Evolutionary conservation across 2,888 invertebrate genomes (phyloP).

Genomic region (Auanema freiburgensis): DNA sequence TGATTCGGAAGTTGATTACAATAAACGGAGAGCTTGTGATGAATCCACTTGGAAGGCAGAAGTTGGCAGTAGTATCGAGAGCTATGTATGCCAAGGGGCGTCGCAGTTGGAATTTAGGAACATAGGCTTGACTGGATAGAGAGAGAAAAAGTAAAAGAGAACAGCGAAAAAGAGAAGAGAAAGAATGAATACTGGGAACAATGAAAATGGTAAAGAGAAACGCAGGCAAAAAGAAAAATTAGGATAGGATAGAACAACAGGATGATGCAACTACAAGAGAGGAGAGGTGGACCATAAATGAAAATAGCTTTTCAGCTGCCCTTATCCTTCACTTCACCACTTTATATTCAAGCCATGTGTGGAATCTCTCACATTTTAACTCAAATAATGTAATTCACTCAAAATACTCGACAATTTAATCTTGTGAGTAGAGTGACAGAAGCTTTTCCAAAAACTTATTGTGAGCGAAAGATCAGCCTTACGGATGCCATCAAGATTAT

Average conservation of each 20-base stretch:
- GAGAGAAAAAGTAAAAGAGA: conserved; percentile 15
- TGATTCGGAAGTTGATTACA: conserved; percentile 1
- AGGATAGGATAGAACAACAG: conserved; percentile 1
- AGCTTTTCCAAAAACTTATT: too few species aligned
- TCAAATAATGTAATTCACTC: neutral
- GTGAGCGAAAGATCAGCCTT: too few species aligned
- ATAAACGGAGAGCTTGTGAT: conserved; percentile 23
- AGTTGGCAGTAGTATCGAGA: conserved; percentile 14
- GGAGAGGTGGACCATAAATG: neutral
- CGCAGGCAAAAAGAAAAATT: neutral
- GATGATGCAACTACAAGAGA: neutral
- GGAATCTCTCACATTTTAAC: neutral
- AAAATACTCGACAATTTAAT: too few species aligned
- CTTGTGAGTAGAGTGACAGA: too few species aligned
- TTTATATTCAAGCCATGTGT: neutral
- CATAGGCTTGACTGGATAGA: conserved; percentile 22
- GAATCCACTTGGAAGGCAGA: conserved; percentile 14
- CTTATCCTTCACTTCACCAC: neutral
- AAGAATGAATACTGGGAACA: conserved; percentile 9
- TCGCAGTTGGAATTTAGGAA: conserved; percentile 13
- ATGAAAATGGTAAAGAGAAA: neutral
- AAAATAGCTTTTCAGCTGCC: neutral
- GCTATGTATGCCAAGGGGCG: conserved; percentile 16
- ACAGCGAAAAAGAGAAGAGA: conserved; percentile 7
- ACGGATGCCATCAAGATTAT: too few species aligned